Conservation (phyloP, 2,797 vertebrate species). For the Macrochelys suwanniensis region DNA sequence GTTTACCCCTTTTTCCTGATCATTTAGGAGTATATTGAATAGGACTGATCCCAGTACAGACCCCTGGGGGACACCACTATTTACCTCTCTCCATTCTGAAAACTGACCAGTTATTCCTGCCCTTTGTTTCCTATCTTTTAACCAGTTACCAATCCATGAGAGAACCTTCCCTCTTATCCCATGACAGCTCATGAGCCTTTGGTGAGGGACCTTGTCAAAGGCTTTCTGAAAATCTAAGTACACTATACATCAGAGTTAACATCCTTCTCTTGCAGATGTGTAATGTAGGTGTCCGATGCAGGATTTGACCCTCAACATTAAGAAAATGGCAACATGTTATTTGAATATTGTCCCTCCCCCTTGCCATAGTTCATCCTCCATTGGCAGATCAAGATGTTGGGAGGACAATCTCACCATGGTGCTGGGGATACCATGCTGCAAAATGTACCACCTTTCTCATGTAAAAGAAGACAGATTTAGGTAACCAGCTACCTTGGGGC, state of each 20-base stretch:
- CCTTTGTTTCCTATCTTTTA: too few species aligned
- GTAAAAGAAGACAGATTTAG: slow-evolving; percentile 41
- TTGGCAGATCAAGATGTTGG: slow-evolving; percentile 8
- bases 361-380: slow-evolving; percentile 27
- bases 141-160: too few species aligned
- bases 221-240: too few species aligned
- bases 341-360: slow-evolving; percentile 13
- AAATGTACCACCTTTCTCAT: slow-evolving; percentile 28
- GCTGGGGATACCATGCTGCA: not conserved
- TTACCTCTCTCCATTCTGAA: too few species aligned
- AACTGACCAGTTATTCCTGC: too few species aligned
- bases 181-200: too few species aligned
- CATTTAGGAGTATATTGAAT: too few species aligned
- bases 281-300: not conserved
- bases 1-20: too few species aligned
- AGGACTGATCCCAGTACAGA: too few species aligned
- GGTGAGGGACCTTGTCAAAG: too few species aligned
- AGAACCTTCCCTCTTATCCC: too few species aligned
- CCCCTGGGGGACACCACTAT: too few species aligned
- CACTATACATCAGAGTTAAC: not conserved
- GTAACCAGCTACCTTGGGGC: slow-evolving; percentile 47
- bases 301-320: slow-evolving; percentile 1
- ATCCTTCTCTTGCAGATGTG: not conserved
- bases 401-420: slow-evolving; percentile 29
- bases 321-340: slow-evolving; percentile 14